phyloP scores from a whole-genome alignment of 2,113 vertebrate species.

The Trichomycterus rosablanca region DNA sequence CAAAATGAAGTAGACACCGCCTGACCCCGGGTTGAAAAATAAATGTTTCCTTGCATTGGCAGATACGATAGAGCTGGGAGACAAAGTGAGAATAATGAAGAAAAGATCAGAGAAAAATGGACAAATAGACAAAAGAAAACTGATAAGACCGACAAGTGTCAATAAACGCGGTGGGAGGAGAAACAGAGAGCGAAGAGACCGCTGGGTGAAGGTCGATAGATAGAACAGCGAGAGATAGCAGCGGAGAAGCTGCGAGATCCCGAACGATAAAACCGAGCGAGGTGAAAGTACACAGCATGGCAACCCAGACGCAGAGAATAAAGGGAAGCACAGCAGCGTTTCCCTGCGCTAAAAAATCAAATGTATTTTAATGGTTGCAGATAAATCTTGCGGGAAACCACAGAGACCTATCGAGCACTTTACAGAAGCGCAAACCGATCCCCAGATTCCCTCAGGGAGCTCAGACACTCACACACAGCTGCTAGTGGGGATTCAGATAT shows the following conservation, averaged over 20 bases:
- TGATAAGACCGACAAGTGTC: conserved; percentile 1
- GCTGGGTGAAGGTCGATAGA: conserved; percentile 2
- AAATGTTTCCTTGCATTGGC: too few relatives aligned
- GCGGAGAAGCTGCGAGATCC: conserved; percentile 12
- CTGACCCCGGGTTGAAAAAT: too few relatives aligned
- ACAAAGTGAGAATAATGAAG: conserved; percentile 9
- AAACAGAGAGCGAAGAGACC: conserved; percentile 26
- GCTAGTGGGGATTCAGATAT: too few relatives aligned
- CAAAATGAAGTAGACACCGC: too few relatives aligned
- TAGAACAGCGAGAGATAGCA: conserved; percentile 11
- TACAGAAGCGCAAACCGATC: conserved; percentile 8
- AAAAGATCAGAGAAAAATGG: background rate
- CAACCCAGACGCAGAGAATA: conserved; percentile 10
- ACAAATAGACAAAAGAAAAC: conserved; percentile 18
- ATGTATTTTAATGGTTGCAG: conserved; percentile 62
- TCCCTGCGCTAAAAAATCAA: conserved; percentile 57
- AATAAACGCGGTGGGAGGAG: background rate
- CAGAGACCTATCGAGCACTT: conserved; percentile 24
- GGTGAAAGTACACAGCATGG: conserved; percentile 39
- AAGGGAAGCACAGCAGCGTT: conserved; percentile 17
- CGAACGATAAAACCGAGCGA: conserved; percentile 46
- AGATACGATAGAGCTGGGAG: background rate
- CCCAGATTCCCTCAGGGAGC: background rate
- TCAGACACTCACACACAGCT: conserved; percentile 14
- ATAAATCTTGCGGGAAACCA: conserved; percentile 55